These are phyloP conservation scores for Colius striatus DNA, from an alignment of 2,113 vertebrate genomes.

Conservation along the genomic window DNA sequence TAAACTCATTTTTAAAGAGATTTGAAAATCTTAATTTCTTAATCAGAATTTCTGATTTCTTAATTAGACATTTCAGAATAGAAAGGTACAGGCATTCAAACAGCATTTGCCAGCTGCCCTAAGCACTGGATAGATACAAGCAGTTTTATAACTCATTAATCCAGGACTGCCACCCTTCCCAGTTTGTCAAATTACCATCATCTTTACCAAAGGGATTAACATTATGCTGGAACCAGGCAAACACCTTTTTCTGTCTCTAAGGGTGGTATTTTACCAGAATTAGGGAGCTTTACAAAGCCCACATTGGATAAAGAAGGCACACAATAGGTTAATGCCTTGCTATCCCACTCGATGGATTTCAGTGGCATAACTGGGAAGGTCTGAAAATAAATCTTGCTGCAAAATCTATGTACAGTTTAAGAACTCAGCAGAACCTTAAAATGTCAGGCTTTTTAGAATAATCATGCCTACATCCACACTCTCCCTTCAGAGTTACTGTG, in stretches of 20 bases:
- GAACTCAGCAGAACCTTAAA: neutral
- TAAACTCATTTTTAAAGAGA: neutral
- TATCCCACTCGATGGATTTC: neutral
- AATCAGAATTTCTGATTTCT: too few species aligned
- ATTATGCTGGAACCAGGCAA: neutral
- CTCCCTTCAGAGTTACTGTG: neutral
- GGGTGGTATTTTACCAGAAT: neutral
- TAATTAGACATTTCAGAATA: neutral
- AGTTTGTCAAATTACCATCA: neutral
- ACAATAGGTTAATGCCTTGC: fast-evolving
- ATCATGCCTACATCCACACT: neutral
- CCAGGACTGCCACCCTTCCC: neutral
- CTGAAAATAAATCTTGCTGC: neutral
- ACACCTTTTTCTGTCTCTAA: neutral
- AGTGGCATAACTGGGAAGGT: neutral
- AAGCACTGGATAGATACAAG: neutral
- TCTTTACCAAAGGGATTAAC: neutral
- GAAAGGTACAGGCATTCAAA: neutral
- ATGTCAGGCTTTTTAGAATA: neutral
- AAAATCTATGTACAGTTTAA: neutral
- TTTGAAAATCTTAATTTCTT: too few species aligned
- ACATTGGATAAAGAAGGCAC: neutral
- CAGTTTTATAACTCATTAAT: neutral
- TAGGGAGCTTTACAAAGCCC: neutral
- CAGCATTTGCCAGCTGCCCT: neutral